Evolutionary conservation across 1,140 invertebrate genomes (phyloP), one percentile per base, ranked within the genome.

Genomic region (Anastrepha obliqua): DNA sequence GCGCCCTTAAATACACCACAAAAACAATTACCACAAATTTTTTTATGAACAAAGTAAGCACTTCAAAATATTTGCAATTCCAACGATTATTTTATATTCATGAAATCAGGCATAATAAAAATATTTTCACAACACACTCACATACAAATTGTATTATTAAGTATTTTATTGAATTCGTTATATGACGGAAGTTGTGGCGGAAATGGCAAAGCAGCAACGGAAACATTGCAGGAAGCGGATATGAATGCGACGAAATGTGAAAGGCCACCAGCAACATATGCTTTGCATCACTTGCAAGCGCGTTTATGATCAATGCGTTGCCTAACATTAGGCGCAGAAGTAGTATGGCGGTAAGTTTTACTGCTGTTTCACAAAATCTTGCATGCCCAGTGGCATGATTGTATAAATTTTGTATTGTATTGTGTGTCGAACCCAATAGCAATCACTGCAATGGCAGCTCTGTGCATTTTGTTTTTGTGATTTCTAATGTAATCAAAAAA

Each of bases 161-260:
- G n/a, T 55, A 42, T 55, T 81, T 81, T 81, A 81, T 81, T 81
- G 74, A 81, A 81, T 55, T 81, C 47, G 2, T 6, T 42, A 6
- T 20, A 55, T 81, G 47, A 42, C 74, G 74, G 74, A 81, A 81
- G 74, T n/a, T 81, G 74, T 55, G 74, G 3, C 74, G 74, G 74
- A 81, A 55, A 81, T 81, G 47, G 74, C 51, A 81, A 81, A 81
- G n/a, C 74, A 20, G 74, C n/a, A 55, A 29, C 17, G 74, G 74
- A 81, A 81, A 81, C 20, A 42, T 6, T 8, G 11, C 17, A 58
- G 74, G 74, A 81, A 81, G 44, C 74, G 74, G 74, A 55, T 55
- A 81, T 81, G 74, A 81, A 47, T 81, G 74, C 47, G 47, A n/a
- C 44, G 55, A 81, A 81, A 81, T 81, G 74, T 58, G 6, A 51